These are phyloP conservation scores for Cephus rjabovi DNA, from an alignment of 2,888 invertebrate genomes.

Conservation along the genomic window DNA sequence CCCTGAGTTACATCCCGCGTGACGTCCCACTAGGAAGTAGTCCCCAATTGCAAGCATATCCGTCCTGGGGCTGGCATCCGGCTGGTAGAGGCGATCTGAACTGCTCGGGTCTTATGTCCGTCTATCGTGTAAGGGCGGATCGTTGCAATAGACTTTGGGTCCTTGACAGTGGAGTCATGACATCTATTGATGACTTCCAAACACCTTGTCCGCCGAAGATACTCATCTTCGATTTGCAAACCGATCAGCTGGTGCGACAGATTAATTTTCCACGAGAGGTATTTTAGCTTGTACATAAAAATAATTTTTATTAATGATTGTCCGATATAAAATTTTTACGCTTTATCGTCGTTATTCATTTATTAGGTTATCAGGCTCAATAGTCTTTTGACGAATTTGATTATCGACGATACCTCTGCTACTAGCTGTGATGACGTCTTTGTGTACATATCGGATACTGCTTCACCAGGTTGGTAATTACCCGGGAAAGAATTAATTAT, in stretches of 20 bases:
- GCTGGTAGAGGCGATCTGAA: slow-evolving; percentile 78
- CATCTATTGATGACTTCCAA: slow-evolving; percentile 77
- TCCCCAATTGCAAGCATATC: slow-evolving; percentile 79
- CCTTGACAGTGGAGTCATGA: slow-evolving; percentile 81
- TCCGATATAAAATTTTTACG: not conserved
- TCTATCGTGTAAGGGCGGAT: slow-evolving; percentile 81
- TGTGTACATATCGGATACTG: slow-evolving; percentile 85
- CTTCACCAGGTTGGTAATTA: slow-evolving; percentile 75
- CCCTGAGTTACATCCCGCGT: slow-evolving; percentile 77
- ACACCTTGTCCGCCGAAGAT: slow-evolving; percentile 83
- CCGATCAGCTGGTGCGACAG: slow-evolving; percentile 77
- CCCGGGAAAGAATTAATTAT: slow-evolving; percentile 10
- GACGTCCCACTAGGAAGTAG: slow-evolving; percentile 75
- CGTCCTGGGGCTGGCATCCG: slow-evolving; percentile 82
- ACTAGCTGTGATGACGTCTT: slow-evolving; percentile 81
- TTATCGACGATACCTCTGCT: slow-evolving; percentile 79
- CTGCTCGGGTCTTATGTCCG: slow-evolving; percentile 82
- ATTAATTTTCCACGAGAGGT: slow-evolving; percentile 80
- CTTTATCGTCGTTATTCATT: not conserved
- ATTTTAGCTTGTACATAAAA: not conserved
- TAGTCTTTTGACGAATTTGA: slow-evolving; percentile 81
- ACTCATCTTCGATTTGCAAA: slow-evolving; percentile 81
- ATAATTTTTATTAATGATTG: not conserved
- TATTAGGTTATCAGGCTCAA: slow-evolving; percentile 75
- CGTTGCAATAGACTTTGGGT: slow-evolving; percentile 88